phyloP scores from a whole-genome alignment of 1,140 invertebrate species.

The Maniola jurtina region DNA sequence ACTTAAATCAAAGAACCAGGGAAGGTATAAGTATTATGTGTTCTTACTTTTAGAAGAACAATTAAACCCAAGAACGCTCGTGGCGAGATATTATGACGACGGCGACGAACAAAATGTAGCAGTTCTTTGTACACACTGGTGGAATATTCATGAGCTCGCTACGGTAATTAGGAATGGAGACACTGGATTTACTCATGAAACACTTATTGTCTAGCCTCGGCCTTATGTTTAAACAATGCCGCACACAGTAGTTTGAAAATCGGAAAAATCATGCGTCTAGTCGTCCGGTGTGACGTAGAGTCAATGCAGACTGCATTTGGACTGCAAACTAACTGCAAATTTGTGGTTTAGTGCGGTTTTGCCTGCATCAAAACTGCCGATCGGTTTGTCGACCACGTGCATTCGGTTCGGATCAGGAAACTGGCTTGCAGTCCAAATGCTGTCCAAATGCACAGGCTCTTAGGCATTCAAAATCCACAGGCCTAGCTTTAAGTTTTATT shows the following conservation, averaged over 20 bases:
- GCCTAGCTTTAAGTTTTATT: too few species aligned
- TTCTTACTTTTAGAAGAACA: not conserved
- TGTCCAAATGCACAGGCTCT: too few species aligned
- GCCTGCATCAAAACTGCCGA: too few species aligned
- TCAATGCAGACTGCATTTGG: too few species aligned
- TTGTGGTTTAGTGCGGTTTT: too few species aligned
- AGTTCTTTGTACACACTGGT: slow-evolving; percentile 13
- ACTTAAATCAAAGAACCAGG: too few species aligned
- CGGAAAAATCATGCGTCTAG: slow-evolving; percentile 9
- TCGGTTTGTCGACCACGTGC: too few species aligned
- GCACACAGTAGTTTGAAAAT: slow-evolving; percentile 12
- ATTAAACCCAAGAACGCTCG: slow-evolving; percentile 14
- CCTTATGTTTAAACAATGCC: slow-evolving; percentile 25
- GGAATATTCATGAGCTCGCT: slow-evolving; percentile 26
- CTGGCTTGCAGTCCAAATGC: too few species aligned
- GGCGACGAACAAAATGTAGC: slow-evolving; percentile 8
- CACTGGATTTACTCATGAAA: slow-evolving; percentile 24
- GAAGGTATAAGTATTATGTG: too few species aligned
- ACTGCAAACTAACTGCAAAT: too few species aligned
- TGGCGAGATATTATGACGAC: slow-evolving; percentile 26
- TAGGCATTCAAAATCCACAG: too few species aligned
- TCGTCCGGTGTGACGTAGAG: not conserved
- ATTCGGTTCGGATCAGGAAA: too few species aligned
- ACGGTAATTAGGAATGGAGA: slow-evolving; percentile 29
- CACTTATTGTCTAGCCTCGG: slow-evolving; percentile 23